Evolutionary conservation across 2,797 vertebrate species (phyloP).

Genomic region (Furcifer pardalis): DNA sequence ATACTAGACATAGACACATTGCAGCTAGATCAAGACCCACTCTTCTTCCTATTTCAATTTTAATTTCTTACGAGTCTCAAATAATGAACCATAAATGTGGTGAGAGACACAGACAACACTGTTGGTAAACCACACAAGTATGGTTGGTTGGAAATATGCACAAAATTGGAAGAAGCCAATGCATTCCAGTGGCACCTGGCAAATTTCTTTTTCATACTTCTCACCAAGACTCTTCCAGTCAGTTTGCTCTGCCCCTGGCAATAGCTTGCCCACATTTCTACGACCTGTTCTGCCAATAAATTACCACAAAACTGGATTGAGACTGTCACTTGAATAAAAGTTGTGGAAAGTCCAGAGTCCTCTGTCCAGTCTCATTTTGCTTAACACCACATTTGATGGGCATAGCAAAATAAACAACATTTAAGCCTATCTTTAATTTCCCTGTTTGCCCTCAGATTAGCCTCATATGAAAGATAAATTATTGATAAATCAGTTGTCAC

Average conservation of each 20-base stretch:
- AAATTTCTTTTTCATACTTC: neutral
- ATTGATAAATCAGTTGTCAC: constrained; percentile 5
- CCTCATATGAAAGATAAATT: neutral
- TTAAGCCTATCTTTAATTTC: neutral
- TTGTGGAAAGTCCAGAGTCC: neutral
- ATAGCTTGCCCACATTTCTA: constrained; percentile 1
- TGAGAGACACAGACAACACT: neutral
- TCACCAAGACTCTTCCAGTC: constrained; percentile 5
- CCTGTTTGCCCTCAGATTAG: neutral
- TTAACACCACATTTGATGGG: neutral
- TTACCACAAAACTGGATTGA: constrained; percentile 19
- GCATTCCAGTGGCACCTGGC: neutral
- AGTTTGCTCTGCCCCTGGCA: constrained; percentile 2
- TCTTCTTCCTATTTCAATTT: neutral
- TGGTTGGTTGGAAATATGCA: constrained; percentile 4
- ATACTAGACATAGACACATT: neutral
- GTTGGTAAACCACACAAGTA: neutral
- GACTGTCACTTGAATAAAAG: neutral
- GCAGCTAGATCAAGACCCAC: neutral
- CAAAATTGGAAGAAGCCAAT: neutral
- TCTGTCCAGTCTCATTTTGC: neutral
- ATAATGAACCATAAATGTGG: neutral
- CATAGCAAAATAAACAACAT: neutral
- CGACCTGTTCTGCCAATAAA: constrained; percentile 14
- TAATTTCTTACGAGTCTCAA: neutral